Evolutionary conservation across 1,140 invertebrate genomes (phyloP).

Genomic region (Radopholus similis): DNA sequence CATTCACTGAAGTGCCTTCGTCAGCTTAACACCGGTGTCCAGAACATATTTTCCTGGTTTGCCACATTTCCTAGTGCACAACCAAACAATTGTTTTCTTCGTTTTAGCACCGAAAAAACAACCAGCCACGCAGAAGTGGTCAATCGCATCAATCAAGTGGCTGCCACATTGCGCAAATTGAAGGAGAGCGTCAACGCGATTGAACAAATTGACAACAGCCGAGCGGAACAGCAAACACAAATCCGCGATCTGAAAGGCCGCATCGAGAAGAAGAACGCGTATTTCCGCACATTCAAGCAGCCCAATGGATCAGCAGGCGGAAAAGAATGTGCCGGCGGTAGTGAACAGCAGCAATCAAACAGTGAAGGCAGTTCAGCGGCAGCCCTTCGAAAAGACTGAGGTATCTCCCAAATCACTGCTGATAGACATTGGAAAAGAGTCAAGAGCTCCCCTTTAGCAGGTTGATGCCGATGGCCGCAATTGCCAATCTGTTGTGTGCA

Average conservation of each 20-base stretch:
- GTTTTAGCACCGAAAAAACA: slow-evolving; percentile 6
- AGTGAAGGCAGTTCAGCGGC: neutral
- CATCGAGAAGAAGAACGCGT: slow-evolving; percentile 18
- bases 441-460: slow-evolving; percentile 12
- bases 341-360: slow-evolving; percentile 8
- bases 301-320: too few species aligned
- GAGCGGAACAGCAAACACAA: slow-evolving; percentile 4
- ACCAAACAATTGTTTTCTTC: neutral
- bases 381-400: neutral
- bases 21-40: neutral
- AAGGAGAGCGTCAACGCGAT: slow-evolving; percentile 1
- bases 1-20: slow-evolving; percentile 3
- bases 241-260: slow-evolving; percentile 22
- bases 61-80: neutral
- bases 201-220: slow-evolving; percentile 8
- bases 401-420: neutral
- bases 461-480: slow-evolving; percentile 22
- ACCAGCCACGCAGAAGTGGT: neutral
- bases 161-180: slow-evolving; percentile 2
- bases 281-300: slow-evolving; percentile 11
- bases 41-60: slow-evolving; percentile 6
- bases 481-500: slow-evolving; percentile 6
- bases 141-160: slow-evolving; percentile 1
- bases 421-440: neutral
- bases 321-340: neutral